A percentile compares a stretch with the other conserved stretches of the same genome.
Conservation (phyloP, 1,140 invertebrate species). For the Zaprionus lachaisei region DNA sequence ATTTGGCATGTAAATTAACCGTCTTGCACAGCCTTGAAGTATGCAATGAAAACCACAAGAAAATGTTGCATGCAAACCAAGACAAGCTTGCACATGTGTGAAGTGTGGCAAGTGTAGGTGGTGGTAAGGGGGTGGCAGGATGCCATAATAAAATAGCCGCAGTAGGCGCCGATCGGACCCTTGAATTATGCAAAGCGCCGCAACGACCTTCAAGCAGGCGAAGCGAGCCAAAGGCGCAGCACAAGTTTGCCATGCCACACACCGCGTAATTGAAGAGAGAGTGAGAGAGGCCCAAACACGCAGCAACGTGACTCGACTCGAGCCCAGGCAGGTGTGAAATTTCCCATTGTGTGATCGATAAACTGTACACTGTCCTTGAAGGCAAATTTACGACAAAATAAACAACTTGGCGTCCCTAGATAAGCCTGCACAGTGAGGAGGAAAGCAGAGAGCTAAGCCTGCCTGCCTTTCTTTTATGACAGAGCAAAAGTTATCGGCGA, state of each 20-base stretch:
- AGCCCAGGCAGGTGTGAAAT: constrained; percentile 64
- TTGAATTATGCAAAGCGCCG: constrained; percentile 9
- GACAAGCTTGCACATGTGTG: constrained; percentile 48
- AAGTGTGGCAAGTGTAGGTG: constrained; percentile 53
- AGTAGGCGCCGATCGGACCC: background rate
- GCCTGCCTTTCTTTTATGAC: constrained; percentile 63
- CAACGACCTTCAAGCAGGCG: constrained; percentile 3
- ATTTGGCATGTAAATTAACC: constrained; percentile 74
- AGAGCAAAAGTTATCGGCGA: constrained; percentile 51
- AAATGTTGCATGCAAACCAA: constrained; percentile 51
- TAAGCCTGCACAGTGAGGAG: constrained; percentile 37
- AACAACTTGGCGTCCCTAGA: constrained; percentile 70
- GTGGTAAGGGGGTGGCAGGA: constrained; percentile 11
- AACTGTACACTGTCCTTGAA: constrained; percentile 68
- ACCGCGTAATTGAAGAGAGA: constrained; percentile 1
- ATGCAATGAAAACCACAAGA: constrained; percentile 64
- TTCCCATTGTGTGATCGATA: constrained; percentile 81
- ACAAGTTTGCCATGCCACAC: background rate
- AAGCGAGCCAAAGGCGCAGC: background rate
- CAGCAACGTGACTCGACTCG: background rate
- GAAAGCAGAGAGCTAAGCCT: background rate
- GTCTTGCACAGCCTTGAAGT: constrained; percentile 61
- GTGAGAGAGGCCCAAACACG: background rate
- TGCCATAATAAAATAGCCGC: constrained; percentile 1
- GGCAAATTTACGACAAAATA: constrained; percentile 76